Conservation (phyloP, 2,113 vertebrate genomes). For the Erythrolamprus reginae region DNA sequence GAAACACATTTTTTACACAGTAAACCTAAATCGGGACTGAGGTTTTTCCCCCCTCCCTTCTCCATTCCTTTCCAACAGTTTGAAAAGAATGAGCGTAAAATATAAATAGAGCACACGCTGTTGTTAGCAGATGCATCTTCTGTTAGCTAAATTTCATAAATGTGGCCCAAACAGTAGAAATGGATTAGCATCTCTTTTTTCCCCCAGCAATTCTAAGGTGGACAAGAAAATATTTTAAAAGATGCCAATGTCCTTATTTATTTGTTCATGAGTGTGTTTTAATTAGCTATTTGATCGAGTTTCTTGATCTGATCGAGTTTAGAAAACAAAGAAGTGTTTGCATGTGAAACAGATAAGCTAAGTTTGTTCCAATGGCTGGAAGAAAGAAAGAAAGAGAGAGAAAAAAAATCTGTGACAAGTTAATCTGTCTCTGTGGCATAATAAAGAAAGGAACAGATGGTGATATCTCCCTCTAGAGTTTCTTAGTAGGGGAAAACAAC, state of each 20-base stretch:
- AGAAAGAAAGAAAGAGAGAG: constrained; percentile 4
- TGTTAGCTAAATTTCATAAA: constrained; percentile 28
- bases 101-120: constrained; percentile 25
- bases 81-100: constrained; percentile 40
- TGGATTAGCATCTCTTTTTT: background rate
- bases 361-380: constrained; percentile 2
- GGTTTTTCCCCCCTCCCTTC: background rate
- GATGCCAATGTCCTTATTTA: background rate
- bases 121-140: constrained; percentile 19
- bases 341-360: constrained; percentile 11
- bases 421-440: constrained; percentile 9
- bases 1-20: constrained; percentile 53
- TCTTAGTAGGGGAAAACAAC: background rate
- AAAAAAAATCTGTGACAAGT: constrained; percentile 6
- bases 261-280: background rate
- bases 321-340: constrained; percentile 9
- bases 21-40: constrained; percentile 42
- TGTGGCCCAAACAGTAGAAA: constrained; percentile 30
- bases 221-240: background rate
- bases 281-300: constrained; percentile 11
- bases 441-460: constrained; percentile 21
- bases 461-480: constrained; percentile 15
- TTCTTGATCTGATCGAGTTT: constrained; percentile 12
- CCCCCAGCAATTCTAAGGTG: background rate
- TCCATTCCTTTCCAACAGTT: constrained; percentile 33